These are phyloP conservation scores for Leuciscus idus DNA, from an alignment of 2,113 vertebrate species.

Conservation along the genomic window DNA sequence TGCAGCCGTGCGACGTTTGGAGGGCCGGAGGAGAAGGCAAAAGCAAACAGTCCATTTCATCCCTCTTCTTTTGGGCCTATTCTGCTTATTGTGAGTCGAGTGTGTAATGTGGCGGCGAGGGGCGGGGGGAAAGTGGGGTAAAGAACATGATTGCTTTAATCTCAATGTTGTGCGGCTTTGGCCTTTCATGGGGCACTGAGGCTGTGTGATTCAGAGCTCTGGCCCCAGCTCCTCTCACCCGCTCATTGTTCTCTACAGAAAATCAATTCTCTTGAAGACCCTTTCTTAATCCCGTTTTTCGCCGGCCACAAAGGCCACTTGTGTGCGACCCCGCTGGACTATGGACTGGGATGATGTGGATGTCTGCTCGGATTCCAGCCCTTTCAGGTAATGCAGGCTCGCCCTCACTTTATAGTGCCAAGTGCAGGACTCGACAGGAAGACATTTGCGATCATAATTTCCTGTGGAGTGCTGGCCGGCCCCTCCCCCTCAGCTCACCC, in stretches of 20 bases:
- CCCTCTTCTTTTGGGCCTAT: conserved; percentile 48
- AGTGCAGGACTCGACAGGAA: conserved; percentile 94
- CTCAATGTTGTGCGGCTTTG: conserved; percentile 87
- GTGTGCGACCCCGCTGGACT: conserved; percentile 96
- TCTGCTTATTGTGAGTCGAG: conserved; percentile 60
- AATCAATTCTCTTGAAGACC: conserved; percentile 99
- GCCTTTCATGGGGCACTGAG: conserved; percentile 93
- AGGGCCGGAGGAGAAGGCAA: conserved; percentile 62
- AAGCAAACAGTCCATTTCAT: conserved; percentile 73
- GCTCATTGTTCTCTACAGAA: conserved; percentile 97
- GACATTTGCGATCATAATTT: conserved; percentile 99
- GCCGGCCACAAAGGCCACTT: conserved; percentile 98
- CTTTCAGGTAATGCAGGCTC: conserved; percentile 92
- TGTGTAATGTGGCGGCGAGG: conserved; percentile 50
- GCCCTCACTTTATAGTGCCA: conserved; percentile 95
- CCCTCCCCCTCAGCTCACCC: conserved; percentile 85
- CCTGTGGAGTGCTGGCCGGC: conserved; percentile 90
- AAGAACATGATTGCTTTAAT: conserved; percentile 89
- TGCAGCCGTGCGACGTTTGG: conserved; percentile 62
- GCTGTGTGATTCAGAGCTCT: conserved; percentile 90
- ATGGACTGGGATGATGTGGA: conserved; percentile 95
- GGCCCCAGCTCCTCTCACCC: conserved; percentile 76
- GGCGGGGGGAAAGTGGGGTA: conserved; percentile 61
- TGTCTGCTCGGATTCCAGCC: conserved; percentile 98
- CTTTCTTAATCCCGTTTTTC: conserved; percentile 98